These are phyloP conservation scores for Anguilla obscura DNA, from an alignment of 2,797 vertebrate genomes.

Conservation along the genomic window DNA sequence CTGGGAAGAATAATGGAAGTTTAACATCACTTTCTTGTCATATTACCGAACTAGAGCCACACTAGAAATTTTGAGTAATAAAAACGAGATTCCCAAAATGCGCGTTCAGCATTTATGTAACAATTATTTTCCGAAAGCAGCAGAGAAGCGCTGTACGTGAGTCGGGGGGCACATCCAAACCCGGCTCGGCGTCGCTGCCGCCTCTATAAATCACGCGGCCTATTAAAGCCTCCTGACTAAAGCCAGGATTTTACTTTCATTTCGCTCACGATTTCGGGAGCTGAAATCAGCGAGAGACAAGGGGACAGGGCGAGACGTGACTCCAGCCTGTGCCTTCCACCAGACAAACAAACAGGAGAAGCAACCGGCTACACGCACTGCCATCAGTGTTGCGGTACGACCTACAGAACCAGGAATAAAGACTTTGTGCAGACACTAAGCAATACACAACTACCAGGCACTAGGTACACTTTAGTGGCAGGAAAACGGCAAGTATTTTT, in stretches of 20 bases:
- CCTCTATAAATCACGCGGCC: background rate
- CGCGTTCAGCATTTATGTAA: background rate
- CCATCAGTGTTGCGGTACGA: no score
- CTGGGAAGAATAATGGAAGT: background rate
- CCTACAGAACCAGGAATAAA: background rate
- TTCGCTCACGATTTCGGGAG: background rate
- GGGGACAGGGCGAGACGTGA: background rate
- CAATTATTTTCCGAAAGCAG: background rate
- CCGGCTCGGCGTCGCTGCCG: background rate
- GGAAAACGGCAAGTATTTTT: no score
- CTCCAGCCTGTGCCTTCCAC: background rate
- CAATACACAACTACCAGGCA: no score
- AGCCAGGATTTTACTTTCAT: background rate
- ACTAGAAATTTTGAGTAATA: background rate
- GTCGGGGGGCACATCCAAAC: background rate
- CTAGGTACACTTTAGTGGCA: no score
- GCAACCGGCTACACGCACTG: no score
- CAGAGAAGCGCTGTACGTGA: background rate
- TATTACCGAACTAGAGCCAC: background rate
- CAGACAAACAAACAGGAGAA: no score
- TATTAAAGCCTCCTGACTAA: background rate
- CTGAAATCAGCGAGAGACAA: background rate
- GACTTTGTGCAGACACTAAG: no score
- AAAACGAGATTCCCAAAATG: conserved; percentile 1
- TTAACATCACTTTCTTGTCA: background rate